Evolutionary conservation across 2,113 vertebrate genomes (phyloP).

Genomic region (Callopanchax toddi): DNA sequence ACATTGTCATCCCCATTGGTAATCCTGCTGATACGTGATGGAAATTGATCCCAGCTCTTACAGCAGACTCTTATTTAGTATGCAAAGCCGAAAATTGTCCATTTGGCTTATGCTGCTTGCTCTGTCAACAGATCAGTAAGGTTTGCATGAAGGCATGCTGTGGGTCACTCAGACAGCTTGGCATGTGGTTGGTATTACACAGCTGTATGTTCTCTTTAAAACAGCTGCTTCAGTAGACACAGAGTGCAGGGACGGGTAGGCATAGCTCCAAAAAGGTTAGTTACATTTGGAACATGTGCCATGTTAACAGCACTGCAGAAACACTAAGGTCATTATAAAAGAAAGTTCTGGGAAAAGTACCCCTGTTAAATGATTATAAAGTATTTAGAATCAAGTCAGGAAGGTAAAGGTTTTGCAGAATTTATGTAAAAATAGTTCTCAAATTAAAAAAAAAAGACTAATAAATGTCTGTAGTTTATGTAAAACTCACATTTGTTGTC

Average conservation of each 20-base stretch:
- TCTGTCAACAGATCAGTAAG: conserved; percentile 23
- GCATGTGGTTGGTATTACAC: conserved; percentile 8
- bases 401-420: too few species aligned
- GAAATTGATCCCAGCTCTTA: conserved; percentile 49
- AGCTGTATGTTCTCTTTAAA: conserved; percentile 19
- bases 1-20: conserved; percentile 39
- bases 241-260: not conserved
- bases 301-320: too few species aligned
- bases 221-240: not conserved
- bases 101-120: conserved; percentile 15
- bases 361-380: too few species aligned
- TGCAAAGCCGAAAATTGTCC: conserved; percentile 27
- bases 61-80: conserved; percentile 24
- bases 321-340: too few species aligned
- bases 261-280: not conserved
- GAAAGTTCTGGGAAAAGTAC: too few species aligned
- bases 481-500: too few species aligned
- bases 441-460: too few species aligned
- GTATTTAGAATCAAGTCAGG: too few species aligned
- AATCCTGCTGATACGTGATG: conserved; percentile 52
- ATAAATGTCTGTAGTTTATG: too few species aligned
- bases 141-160: not conserved
- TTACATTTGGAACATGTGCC: not conserved
- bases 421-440: too few species aligned
- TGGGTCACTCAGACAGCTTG: not conserved